These are phyloP conservation scores for Melanotus villosus DNA, from an alignment of 2,888 invertebrate genomes.

Conservation along the genomic window DNA sequence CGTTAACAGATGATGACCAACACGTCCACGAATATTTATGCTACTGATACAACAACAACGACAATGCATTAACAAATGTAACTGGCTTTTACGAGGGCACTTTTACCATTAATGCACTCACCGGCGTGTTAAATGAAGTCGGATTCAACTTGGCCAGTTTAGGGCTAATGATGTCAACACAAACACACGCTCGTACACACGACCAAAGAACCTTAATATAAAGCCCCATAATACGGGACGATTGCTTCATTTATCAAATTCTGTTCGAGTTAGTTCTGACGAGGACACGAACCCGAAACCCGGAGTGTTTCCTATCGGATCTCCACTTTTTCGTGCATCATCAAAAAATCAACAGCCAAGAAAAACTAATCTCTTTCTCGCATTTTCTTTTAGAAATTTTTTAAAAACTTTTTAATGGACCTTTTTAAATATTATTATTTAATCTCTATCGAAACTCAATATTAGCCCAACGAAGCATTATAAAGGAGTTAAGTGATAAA, in stretches of 20 bases:
- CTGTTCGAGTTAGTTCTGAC: conserved; percentile 11
- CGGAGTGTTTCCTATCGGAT: neutral
- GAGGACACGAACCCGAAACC: neutral
- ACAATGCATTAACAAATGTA: conserved; percentile 25
- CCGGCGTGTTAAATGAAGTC: conserved; percentile 5
- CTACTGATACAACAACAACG: conserved; percentile 25
- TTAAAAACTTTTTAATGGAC: too few species aligned
- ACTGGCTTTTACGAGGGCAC: conserved; percentile 10
- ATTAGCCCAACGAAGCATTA: too few species aligned
- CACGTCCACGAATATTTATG: conserved; percentile 52
- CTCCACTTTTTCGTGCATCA: neutral
- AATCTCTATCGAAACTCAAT: too few species aligned
- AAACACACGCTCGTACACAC: neutral
- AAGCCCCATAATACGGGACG: neutral
- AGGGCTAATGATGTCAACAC: conserved; percentile 1
- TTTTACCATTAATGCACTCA: conserved; percentile 16
- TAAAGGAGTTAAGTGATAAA: too few species aligned
- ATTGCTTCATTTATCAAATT: conserved; percentile 20
- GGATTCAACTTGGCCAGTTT: conserved; percentile 5
- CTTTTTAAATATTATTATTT: too few species aligned
- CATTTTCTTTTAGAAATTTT: too few species aligned
- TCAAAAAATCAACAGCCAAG: neutral
- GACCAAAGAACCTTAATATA: neutral
- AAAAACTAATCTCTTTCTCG: too few species aligned
- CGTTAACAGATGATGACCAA: conserved; percentile 43